A percentile compares a stretch with the other conserved stretches of the same genome.
Evolutionary conservation across 2,888 invertebrate species (phyloP).

Genomic region (Miltochrista miniata): DNA sequence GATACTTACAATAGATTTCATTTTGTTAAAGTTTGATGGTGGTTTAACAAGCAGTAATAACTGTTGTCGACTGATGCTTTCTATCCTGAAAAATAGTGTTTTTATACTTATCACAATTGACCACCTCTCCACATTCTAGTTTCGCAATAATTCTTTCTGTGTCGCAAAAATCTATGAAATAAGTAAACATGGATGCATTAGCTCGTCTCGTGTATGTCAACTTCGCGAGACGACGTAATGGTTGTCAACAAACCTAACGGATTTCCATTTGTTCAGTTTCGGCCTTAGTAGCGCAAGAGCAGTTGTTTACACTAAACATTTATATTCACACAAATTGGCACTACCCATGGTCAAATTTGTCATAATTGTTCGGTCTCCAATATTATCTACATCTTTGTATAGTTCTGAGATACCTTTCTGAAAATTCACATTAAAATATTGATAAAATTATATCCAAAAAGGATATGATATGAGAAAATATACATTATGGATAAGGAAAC

Average conservation of each 20-base stretch:
- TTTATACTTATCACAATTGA: constrained; percentile 69
- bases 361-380: constrained; percentile 11
- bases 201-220: constrained; percentile 72
- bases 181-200: constrained; percentile 79
- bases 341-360: constrained; percentile 25
- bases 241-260: constrained; percentile 71
- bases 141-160: constrained; percentile 67
- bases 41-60: constrained; percentile 52
- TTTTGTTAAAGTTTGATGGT: constrained; percentile 57
- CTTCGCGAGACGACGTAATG: constrained; percentile 66
- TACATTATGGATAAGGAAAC: constrained; percentile 19
- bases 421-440: constrained; percentile 1
- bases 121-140: constrained; percentile 72
- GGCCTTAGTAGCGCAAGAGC: constrained; percentile 51
- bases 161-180: constrained; percentile 79
- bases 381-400: background rate
- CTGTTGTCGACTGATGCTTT: constrained; percentile 66
- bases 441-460: background rate
- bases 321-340: constrained; percentile 33
- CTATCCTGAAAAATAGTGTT: constrained; percentile 70
- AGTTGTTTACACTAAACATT: constrained; percentile 39
- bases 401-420: constrained; percentile 1
- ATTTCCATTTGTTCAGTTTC: constrained; percentile 63
- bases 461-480: constrained; percentile 9
- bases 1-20: constrained; percentile 78